These are phyloP conservation scores for Lithosia quadra DNA, from an alignment of 2,888 invertebrate species.

Conservation along the genomic window DNA sequence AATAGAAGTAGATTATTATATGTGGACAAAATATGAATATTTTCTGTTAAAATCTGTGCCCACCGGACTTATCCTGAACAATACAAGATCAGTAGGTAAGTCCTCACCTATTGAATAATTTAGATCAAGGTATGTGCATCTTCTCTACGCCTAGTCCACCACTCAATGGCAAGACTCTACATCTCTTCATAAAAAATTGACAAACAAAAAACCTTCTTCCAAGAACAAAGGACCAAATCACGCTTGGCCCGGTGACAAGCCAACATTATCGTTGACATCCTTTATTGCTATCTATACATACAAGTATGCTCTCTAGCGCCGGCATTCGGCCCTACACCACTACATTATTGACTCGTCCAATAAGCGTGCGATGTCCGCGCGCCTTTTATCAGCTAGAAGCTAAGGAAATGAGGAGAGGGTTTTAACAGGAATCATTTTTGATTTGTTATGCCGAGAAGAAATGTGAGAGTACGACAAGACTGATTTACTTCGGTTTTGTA, in stretches of 20 bases:
- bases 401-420: slow-evolving; percentile 55
- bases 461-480: no score
- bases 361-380: slow-evolving; percentile 79
- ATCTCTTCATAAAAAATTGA: background rate
- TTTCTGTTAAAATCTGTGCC: no score
- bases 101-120: no score
- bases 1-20: no score
- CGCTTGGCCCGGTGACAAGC: slow-evolving; percentile 60
- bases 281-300: slow-evolving; percentile 71
- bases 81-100: no score
- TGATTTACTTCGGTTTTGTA: no score
- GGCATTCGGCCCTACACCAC: slow-evolving; percentile 68
- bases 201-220: slow-evolving; percentile 20
- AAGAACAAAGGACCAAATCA: slow-evolving; percentile 60
- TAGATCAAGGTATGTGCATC: no score
- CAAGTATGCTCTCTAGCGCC: slow-evolving; percentile 65
- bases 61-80: no score
- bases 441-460: no score
- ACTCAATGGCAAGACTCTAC: no score
- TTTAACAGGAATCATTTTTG: background rate
- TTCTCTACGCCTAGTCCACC: no score
- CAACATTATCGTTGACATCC: slow-evolving; percentile 79
- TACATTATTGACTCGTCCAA: slow-evolving; percentile 86
- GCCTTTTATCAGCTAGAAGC: slow-evolving; percentile 71
- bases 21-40: no score